Base-by-base conservation (phyloP, 2,888 invertebrate species). In the Syritta pipiens region DNA sequence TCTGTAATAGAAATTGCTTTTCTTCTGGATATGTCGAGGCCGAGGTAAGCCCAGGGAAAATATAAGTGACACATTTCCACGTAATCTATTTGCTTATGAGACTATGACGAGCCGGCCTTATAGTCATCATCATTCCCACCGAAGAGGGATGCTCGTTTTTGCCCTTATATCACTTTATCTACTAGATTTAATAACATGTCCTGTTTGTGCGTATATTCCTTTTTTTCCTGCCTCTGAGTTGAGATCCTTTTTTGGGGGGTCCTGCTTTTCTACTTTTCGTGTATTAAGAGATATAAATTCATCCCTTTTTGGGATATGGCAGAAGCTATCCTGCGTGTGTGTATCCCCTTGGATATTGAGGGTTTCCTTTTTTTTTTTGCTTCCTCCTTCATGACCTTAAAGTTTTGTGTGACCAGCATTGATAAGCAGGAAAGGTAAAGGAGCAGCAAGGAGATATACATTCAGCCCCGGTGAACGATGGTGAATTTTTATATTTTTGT, bases 31-130 rank as follows among this genome's bases (percentile, higher is more conserved):
- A 19, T 10, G n/a, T 14, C 10, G 28, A 40, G 46, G 35, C 24
- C 55, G 49, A 49, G 63, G 57, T 71, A 71, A 65, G 46, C 60
- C 57, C 37, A 79, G 55, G 62, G 67, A 74, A 68, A 53, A 74
- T 79, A 79, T 81, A 81, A 82, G 79, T 82, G 81, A 82, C 82
- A 82, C 76, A 82, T 82, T 83, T 82, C 81, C 83, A 82, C 82
- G 82, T 83, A 83, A 83, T 83, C 83, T 82, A 83, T 83, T 83
- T 83, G 82, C 77, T 82, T 81, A 81, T 81, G 79, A 79, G 79
- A 79, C 79, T 79, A 79, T 79, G 79, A 79, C 79, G 79, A 79
- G 81, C 74, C n/a, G 35, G 69, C 75, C 75, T 76, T 67, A 76
- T 76, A 68, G 81, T 77, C 59, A 65, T 77, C 77, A 77, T 77